phyloP scores from a whole-genome alignment of 2,888 invertebrate species.

The Metallyticus violacea region DNA sequence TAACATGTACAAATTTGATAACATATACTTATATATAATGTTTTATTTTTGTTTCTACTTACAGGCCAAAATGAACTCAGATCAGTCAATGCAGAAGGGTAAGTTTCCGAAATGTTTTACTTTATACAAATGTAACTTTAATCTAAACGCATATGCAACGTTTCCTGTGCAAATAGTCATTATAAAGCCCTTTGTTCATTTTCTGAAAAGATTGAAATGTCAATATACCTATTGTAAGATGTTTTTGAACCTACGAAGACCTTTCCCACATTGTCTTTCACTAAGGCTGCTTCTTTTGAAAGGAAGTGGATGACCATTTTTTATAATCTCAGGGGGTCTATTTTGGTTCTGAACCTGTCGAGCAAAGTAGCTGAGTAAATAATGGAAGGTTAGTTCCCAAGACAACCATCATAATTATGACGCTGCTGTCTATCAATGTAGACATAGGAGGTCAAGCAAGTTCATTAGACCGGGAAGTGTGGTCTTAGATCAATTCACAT shows the following conservation, averaged over 20 bases:
- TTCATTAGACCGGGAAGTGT: too few relatives aligned
- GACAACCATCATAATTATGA: too few relatives aligned
- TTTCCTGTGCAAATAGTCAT: background rate
- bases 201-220: background rate
- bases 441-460: too few relatives aligned
- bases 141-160: too few relatives aligned
- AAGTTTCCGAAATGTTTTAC: constrained; percentile 29
- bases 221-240: background rate
- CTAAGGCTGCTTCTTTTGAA: background rate
- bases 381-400: too few relatives aligned
- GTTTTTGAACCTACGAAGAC: background rate
- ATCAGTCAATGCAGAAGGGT: constrained; percentile 50
- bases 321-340: background rate
- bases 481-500: too few relatives aligned
- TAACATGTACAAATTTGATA: too few relatives aligned
- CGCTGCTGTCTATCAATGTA: too few relatives aligned
- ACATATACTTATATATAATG: background rate
- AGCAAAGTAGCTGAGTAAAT: background rate
- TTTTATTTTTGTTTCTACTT: constrained; percentile 39
- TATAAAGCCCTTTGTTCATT: background rate
- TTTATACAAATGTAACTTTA: background rate
- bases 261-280: background rate
- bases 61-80: constrained; percentile 63
- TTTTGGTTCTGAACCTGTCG: background rate
- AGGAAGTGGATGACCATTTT: background rate